Percentiles rank a stretch among this genome's conserved stretches.
phyloP scores from a whole-genome alignment of 2,797 vertebrate genomes.

The Peromyscus nudipes region DNA sequence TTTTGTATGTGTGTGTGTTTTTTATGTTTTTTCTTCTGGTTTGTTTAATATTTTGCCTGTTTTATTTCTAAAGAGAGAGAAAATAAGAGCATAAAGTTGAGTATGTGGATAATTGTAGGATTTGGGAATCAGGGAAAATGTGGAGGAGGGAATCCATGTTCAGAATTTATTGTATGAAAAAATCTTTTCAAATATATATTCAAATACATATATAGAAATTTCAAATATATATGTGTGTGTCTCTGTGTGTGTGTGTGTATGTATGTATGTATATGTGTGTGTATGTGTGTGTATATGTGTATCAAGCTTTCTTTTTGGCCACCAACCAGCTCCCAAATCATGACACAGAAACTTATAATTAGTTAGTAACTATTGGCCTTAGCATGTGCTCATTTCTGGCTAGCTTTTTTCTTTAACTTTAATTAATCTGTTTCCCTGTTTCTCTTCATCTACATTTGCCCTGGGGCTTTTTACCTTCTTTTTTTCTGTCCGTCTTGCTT shows the following conservation, averaged over 20 bases:
- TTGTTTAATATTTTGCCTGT: not conserved
- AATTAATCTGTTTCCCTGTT: not conserved
- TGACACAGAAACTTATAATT: not conserved
- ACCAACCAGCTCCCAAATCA: not conserved
- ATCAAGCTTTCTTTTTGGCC: not conserved
- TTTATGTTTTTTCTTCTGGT: not conserved
- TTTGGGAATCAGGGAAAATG: not conserved
- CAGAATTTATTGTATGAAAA: not conserved
- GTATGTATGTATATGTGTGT: not conserved
- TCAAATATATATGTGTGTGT: not conserved
- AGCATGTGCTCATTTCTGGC: not conserved
- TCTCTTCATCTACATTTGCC: not conserved
- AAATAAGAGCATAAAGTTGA: not conserved
- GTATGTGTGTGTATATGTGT: not conserved
- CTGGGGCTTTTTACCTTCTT: not conserved
- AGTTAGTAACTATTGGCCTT: not conserved
- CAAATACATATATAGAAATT: too few species aligned
- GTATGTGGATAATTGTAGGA: not conserved
- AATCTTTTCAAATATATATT: not conserved
- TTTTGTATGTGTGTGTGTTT: too few species aligned
- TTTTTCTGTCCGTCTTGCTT: not conserved
- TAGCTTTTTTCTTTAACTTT: not conserved
- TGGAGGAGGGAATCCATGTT: not conserved
- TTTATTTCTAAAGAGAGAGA: not conserved
- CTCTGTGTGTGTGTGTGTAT: too few species aligned